Percentiles rank a stretch among this genome's conserved stretches.
Conservation (phyloP, 2,797 vertebrate species). For the Taenioides sp. region DNA sequence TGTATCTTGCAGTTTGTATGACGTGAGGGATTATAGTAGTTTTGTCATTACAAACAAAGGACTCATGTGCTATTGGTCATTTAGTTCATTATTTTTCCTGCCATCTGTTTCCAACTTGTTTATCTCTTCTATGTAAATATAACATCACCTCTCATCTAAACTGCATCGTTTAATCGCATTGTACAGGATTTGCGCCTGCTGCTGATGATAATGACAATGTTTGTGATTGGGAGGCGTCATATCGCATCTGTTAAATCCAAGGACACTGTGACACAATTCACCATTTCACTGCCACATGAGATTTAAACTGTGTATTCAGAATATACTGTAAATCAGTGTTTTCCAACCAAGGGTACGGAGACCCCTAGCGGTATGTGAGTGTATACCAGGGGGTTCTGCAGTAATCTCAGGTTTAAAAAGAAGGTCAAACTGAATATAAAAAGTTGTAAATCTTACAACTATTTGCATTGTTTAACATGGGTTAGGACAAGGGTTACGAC, state of each 20-base stretch:
- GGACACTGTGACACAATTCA: slow-evolving; percentile 27
- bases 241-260: slow-evolving; percentile 33
- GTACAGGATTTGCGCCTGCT: slow-evolving; percentile 28
- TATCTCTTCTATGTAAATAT: slow-evolving; percentile 33
- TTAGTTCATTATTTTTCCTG: background rate
- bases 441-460: no score
- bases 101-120: slow-evolving; percentile 8
- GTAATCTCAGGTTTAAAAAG: no score
- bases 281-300: slow-evolving; percentile 24
- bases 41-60: background rate
- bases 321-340: background rate
- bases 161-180: slow-evolving; percentile 30
- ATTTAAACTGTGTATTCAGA: background rate
- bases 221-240: slow-evolving; percentile 25
- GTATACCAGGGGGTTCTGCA: no score
- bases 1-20: background rate
- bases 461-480: no score
- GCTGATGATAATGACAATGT: slow-evolving; percentile 25
- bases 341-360: no score
- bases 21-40: background rate
- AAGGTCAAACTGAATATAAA: no score
- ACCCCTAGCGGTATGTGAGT: no score
- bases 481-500: no score
- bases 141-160: slow-evolving; percentile 35
- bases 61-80: background rate